Base-by-base conservation (phyloP, 2,113 vertebrate genomes). In the Grammomys dolichurus region DNA sequence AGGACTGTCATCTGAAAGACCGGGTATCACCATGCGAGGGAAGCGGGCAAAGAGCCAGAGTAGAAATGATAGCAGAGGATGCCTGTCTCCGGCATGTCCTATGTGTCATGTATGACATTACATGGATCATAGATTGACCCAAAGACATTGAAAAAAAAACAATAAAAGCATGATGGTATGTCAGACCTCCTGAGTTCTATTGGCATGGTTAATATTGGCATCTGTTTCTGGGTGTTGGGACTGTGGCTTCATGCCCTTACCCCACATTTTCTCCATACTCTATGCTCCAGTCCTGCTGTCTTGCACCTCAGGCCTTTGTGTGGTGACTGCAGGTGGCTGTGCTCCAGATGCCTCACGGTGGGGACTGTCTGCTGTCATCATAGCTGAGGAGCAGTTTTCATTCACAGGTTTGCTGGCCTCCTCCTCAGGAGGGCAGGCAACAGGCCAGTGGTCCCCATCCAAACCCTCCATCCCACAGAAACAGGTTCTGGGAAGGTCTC, bases 21-120 rank as follows among this genome's bases (percentile, higher is more conserved):
- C 36, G 5, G 72, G n/a, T 20, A 33, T 19, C 56, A 1, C 12
- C 4, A 28, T 5, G 3, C 0, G 33, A 22, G 40, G 43, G 40
- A 26, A 86, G 28, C 4, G 26, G 46, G 5, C 33, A 43, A 48
- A 22, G 10, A 63, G 91, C 8, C 36, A 70, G 43, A 10, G 60
- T 20, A 54, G 31, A 80, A 80, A 80, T 20, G 17, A 17, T 51
- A 48, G 46, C 60, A 69, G 46, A 63, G 12, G 40, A 33, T 19
- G 1, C 8, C 12, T 14, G 2, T 36, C 69, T 40, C 33, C 12
- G 19, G 9, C 56, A 16, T 16, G 8, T 70, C 51, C 43, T 8
- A 3, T 7, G 40, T n/a, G 16, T 1, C 3, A 12, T 1, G 14
- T 5, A 22, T 7, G 1, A 1, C 0, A 10, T 11, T 10, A 0